phyloP scores from a whole-genome alignment of 2,888 invertebrate genomes.

The Chloroclysta siterata region DNA sequence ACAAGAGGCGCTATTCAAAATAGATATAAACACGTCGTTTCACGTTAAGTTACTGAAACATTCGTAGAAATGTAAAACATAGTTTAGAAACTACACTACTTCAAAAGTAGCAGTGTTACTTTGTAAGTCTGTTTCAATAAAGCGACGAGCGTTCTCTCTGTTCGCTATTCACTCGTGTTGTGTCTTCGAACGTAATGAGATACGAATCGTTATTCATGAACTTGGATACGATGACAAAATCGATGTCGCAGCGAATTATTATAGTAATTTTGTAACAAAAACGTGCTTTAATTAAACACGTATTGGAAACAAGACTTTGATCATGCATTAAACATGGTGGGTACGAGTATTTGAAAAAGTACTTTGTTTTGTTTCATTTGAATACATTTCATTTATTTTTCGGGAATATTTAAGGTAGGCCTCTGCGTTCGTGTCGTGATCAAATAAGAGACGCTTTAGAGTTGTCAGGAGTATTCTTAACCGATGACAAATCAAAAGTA shows the following conservation, averaged over 20 bases:
- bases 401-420: no score
- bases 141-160: conserved; percentile 1
- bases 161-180: conserved; percentile 10
- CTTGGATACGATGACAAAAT: conserved; percentile 23
- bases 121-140: neutral
- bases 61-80: neutral
- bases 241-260: conserved; percentile 17
- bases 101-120: neutral
- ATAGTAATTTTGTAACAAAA: conserved; percentile 23
- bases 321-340: conserved; percentile 17
- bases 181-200: conserved; percentile 21
- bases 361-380: conserved; percentile 1
- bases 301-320: conserved; percentile 5
- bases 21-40: no score
- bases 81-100: neutral
- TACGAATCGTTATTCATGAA: conserved; percentile 33
- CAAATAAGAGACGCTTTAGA: neutral
- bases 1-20: neutral
- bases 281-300: conserved; percentile 19
- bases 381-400: no score
- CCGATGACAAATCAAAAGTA: no score
- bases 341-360: neutral
- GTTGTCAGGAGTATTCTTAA: no score
- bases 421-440: neutral
- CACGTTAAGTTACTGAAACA: neutral